Base-by-base conservation (phyloP, 2,888 invertebrate genomes). In the Pristionchus exspectatus region DNA sequence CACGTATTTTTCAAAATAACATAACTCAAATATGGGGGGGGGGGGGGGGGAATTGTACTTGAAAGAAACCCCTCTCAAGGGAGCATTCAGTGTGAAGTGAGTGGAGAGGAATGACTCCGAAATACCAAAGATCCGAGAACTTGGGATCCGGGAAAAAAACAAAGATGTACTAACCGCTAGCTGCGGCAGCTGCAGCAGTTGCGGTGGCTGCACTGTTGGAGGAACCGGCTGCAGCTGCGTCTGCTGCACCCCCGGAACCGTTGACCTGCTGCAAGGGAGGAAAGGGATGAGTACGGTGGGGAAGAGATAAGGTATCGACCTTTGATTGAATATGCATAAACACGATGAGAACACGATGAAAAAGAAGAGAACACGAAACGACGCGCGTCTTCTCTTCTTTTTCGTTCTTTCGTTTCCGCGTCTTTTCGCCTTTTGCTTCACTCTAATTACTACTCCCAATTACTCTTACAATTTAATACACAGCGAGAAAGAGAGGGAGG, bases 381-480 rank as follows among this genome's bases (percentile, higher is more conserved):
- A 18, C 33, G 24, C 30, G 63, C 63, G 66, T 21, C 24, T 85
- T 69, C 44, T 44, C 44, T 16, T 44, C 86, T 63, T 50, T 7
- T 50, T 54, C 85, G 21, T 33, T 50, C 56, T 85, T 33, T 86
- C 27, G n/a, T 66, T 54, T 54, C 38, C 86, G n/a, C 16, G 44
- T 38, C 27, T 59, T 30, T 85, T 63, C 56, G n/a, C 38, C 54
- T 86, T 86, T 44, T 84, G 66, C 66, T 38, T 54, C 69, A 33
- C n/a, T 86, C 69, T 86, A 86, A 66, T 86, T 69, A 86, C 83
- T 83, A 83, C 54, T 83, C 54, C 54, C 83, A 83, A 83, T 83
- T 83, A 83, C 83, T 83, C 54, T 56, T 56, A 83, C 83, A 56
- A 83, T 83, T 83, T 30, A 83, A 83, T 83, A 83, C 27, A 83